These are phyloP conservation scores for Scaptomyza reducta DNA, from an alignment of 2,888 invertebrate species.

Conservation along the genomic window DNA sequence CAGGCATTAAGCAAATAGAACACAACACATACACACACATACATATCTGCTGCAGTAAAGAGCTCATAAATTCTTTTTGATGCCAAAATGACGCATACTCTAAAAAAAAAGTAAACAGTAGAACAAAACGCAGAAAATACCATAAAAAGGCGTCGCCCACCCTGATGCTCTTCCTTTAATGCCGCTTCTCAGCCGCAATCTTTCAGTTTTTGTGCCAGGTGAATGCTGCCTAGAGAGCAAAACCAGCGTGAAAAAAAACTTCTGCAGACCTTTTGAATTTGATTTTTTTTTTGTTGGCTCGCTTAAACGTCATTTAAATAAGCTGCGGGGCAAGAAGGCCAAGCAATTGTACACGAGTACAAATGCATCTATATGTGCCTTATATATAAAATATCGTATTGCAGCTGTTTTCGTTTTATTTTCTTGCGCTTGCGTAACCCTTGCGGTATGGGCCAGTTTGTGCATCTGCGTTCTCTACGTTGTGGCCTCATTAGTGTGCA, in stretches of 20 bases:
- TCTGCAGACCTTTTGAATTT: conserved; percentile 5
- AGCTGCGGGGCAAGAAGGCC: conserved; percentile 41
- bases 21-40: conserved; percentile 8
- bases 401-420: conserved; percentile 1
- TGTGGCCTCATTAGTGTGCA: conserved; percentile 72
- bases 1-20: conserved; percentile 50
- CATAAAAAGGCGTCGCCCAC: conserved; percentile 26
- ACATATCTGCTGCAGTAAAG: conserved; percentile 18
- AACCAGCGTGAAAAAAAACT: conserved; percentile 37
- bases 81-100: conserved; percentile 58
- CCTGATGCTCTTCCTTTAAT: conserved; percentile 6
- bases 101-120: conserved; percentile 6
- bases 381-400: conserved; percentile 11
- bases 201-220: conserved; percentile 36
- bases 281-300: conserved; percentile 22
- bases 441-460: conserved; percentile 11
- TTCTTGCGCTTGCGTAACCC: conserved; percentile 4
- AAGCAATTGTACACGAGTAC: conserved; percentile 32
- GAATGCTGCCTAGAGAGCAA: conserved; percentile 18
- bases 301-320: conserved; percentile 60
- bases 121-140: conserved; percentile 13
- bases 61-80: conserved; percentile 58
- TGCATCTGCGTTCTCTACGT: conserved; percentile 23
- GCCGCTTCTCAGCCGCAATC: conserved; percentile 17
- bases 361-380: conserved; percentile 2